These are phyloP conservation scores for Tetragonula clypearis DNA, from an alignment of 1,140 invertebrate species.

Conservation along the genomic window DNA sequence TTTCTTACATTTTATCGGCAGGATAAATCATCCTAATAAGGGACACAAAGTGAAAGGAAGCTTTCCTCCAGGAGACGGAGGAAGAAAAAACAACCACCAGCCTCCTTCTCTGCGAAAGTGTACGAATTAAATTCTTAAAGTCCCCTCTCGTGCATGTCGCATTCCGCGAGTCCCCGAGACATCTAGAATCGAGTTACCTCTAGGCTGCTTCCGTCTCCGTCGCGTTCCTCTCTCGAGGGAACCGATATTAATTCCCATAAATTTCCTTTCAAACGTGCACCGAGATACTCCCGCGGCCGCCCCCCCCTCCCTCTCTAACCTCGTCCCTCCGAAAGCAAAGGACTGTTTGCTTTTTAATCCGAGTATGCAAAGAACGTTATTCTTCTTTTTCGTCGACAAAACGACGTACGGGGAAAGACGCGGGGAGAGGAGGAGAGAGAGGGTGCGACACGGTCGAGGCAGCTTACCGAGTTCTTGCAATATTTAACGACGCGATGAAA, in stretches of 20 bases:
- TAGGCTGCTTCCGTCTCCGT: not conserved
- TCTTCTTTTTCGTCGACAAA: constrained; percentile 65
- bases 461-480: constrained; percentile 27
- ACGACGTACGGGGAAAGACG: constrained; percentile 24
- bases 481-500: constrained; percentile 30
- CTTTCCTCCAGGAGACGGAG: not conserved
- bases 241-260: constrained; percentile 83
- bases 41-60: not conserved
- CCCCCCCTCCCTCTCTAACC: not conserved
- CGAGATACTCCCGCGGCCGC: constrained; percentile 57
- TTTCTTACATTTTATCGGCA: not conserved
- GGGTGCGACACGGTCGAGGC: not conserved
- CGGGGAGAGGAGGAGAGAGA: constrained; percentile 1
- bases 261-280: constrained; percentile 81
- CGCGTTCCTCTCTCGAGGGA: constrained; percentile 71
- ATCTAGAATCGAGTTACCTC: constrained; percentile 53
- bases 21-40: too few species aligned
- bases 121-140: constrained; percentile 83
- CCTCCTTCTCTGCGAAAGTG: not conserved
- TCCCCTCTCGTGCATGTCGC: constrained; percentile 79
- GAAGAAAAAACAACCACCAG: not conserved
- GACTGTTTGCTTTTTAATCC: constrained; percentile 80
- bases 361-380: constrained; percentile 80
- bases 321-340: constrained; percentile 31
- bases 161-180: constrained; percentile 79